Conservation (phyloP, 2,797 vertebrate genomes). For the Galagoides demidoff region DNA sequence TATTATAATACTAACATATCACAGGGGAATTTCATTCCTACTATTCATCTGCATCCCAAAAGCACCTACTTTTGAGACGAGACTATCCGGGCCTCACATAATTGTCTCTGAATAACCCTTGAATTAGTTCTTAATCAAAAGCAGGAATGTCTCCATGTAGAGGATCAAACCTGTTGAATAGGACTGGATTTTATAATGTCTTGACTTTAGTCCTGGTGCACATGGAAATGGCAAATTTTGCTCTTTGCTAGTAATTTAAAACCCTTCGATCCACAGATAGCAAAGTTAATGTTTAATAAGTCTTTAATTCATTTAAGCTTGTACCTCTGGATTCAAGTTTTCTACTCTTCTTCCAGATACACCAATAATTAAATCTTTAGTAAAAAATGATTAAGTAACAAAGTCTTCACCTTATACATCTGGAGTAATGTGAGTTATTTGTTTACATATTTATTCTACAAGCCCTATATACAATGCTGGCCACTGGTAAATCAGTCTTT, state of each 20-base stretch:
- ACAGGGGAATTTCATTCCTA: constrained; percentile 25
- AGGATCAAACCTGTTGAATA: constrained; percentile 66
- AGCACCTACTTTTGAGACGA: constrained; percentile 32
- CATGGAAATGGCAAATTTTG: not conserved
- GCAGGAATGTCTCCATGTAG: constrained; percentile 52
- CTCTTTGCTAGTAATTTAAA: constrained; percentile 48
- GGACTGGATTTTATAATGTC: constrained; percentile 38
- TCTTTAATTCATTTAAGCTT: not conserved
- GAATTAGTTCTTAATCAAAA: constrained; percentile 77
- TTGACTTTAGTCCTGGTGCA: not conserved
- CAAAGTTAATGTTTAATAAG: constrained; percentile 51
- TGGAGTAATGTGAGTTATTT: not conserved
- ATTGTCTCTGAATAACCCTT: constrained; percentile 63
- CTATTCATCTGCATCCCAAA: constrained; percentile 51
- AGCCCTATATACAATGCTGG: not conserved
- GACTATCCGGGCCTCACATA: constrained; percentile 47
- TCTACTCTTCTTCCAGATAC: not conserved
- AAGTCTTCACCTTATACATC: not conserved
- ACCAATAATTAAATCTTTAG: not conserved
- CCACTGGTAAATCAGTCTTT: not conserved
- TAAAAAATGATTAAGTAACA: not conserved
- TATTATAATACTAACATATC: constrained; percentile 11
- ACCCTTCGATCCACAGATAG: constrained; percentile 44
- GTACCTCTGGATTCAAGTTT: not conserved
- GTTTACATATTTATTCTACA: not conserved